Conservation (phyloP, 2,797 vertebrate species). For the Coluber constrictor region DNA sequence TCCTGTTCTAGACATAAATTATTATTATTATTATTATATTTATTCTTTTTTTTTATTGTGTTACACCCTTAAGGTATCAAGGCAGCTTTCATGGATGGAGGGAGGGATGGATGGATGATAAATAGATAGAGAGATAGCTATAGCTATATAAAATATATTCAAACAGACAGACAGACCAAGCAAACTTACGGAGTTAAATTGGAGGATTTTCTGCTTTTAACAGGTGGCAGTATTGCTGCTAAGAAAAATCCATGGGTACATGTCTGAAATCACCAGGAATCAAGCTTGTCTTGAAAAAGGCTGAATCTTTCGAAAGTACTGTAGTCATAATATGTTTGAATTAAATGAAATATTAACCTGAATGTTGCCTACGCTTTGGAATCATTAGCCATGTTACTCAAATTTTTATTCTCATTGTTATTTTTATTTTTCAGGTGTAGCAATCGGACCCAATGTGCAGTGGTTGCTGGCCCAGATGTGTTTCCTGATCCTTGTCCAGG, state of each 20-base stretch:
- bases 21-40: neutral
- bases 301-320: neutral
- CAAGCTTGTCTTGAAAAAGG: neutral
- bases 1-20: neutral
- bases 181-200: neutral
- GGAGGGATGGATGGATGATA: neutral
- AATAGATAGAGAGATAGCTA: neutral
- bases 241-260: neutral
- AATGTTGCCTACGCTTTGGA: neutral
- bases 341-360: neutral
- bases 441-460: slow-evolving; percentile 95
- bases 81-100: neutral
- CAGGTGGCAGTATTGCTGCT: neutral
- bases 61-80: neutral
- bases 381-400: neutral
- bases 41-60: neutral
- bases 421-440: slow-evolving; percentile 83
- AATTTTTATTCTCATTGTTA: slow-evolving; percentile 16
- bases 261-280: neutral
- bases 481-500: slow-evolving; percentile 97
- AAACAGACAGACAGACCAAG: neutral
- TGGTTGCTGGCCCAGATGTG: slow-evolving; percentile 93
- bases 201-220: neutral
- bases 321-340: neutral
- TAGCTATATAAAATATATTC: neutral